Conservation (phyloP, 2,113 vertebrate species). For the Bufo gargarizans region DNA sequence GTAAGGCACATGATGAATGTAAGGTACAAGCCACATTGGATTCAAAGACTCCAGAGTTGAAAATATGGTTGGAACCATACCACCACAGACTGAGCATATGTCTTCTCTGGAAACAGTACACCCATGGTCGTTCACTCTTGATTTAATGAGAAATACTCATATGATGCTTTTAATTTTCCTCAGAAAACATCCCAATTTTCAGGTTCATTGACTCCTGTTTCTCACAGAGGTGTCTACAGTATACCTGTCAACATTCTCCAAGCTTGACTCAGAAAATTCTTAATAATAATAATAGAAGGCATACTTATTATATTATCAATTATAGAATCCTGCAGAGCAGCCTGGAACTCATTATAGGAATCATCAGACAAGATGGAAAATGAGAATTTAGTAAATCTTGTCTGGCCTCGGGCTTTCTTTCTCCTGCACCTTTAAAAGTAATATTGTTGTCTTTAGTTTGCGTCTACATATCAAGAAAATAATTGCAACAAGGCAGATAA, state of each 20-base stretch:
- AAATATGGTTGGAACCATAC: background rate
- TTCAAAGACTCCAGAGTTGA: background rate
- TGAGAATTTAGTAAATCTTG: conserved; percentile 46
- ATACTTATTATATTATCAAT: conserved; percentile 53
- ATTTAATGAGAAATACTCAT: conserved; percentile 28
- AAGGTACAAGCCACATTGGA: too few relatives aligned
- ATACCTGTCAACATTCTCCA: conserved; percentile 36
- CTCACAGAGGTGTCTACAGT: conserved; percentile 28
- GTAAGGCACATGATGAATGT: too few relatives aligned
- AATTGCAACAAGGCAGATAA: conserved; percentile 56
- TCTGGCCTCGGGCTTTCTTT: conserved; percentile 44
- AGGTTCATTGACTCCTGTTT: conserved; percentile 34
- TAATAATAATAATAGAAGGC: conserved; percentile 39
- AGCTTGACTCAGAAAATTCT: conserved; percentile 31
- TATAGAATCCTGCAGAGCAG: conserved; percentile 44
- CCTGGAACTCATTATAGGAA: conserved; percentile 53
- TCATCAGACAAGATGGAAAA: conserved; percentile 48
- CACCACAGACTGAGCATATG: background rate
- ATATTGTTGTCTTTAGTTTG: conserved; percentile 45
- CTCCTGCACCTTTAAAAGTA: conserved; percentile 46
- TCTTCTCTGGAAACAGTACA: background rate
- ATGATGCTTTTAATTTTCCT: conserved; percentile 26
- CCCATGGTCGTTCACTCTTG: background rate
- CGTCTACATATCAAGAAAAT: conserved; percentile 51
- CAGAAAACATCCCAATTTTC: conserved; percentile 47